Base-by-base conservation (phyloP, 2,113 vertebrate genomes). In the Gadus macrocephalus region DNA sequence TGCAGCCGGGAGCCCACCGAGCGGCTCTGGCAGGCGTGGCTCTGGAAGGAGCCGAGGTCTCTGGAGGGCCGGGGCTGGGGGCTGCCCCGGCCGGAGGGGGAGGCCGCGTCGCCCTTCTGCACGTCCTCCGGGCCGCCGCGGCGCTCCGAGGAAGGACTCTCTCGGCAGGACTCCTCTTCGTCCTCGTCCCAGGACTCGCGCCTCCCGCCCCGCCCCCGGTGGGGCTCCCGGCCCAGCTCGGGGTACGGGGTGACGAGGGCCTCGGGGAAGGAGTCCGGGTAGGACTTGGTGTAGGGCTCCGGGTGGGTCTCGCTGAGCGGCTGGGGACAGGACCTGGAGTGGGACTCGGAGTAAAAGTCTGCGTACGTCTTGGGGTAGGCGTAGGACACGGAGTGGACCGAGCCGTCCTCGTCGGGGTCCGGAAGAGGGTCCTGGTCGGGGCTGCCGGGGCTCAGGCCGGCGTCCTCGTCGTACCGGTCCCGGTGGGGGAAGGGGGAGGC, bases 1-100 rank as follows among this genome's bases (percentile, higher is more conserved):
- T 92, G 91, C 49, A 92, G 77, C 22, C 91, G 78, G 74, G 87
- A 91, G 75, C 91, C 90, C 0, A 92, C 87, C 0, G 85, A 90
- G 68, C 78, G 80, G 55, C 75, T 76, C 6, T 66, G 69, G 62
- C 38, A 42, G 35, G 49, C 1, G 58, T 84, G 80, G 38, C 75
- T 35, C 31, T 62, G 83, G n/a, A 67, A 79, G 0, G 70, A 64
- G 1, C 71, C 17, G 0, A 66, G 72, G 19, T 80, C 75, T 76
- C 73, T 75, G 59, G 12, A 22, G 49, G 64, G 81, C 69, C 74
- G 71, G 9, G 66, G 55, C 22, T 73, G 71, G 1, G 66, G 68
- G 17, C 68, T 53, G 27, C 53, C 70, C 7, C 59, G 62, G 59
- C 77, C 74, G 3, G 17, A 70, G 20, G 81, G 73, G 25, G 82